Evolutionary conservation across 2,113 vertebrate species (phyloP).

Genomic region (Guaruba guarouba): DNA sequence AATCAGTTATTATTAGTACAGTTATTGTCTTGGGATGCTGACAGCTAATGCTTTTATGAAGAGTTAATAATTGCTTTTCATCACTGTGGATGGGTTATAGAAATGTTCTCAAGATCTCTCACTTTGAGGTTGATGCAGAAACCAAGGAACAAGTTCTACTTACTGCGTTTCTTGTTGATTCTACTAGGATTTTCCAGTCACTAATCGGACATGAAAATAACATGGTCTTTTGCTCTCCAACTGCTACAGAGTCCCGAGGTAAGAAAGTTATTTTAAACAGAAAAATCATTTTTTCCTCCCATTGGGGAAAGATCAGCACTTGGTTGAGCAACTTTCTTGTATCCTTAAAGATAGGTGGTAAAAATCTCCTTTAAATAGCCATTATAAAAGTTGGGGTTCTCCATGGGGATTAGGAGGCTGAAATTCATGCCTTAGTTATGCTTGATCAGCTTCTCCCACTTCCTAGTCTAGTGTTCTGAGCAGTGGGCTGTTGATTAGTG

Average conservation of each 20-base stretch:
- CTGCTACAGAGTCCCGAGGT: background rate
- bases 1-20: background rate
- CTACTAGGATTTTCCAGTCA: background rate
- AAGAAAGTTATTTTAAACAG: background rate
- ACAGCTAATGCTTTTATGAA: background rate
- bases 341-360: background rate
- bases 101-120: background rate
- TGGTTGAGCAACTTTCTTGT: background rate
- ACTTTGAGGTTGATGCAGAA: background rate
- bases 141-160: background rate
- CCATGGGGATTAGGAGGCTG: background rate
- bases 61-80: background rate
- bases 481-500: background rate
- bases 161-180: background rate
- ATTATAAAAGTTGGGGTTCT: background rate
- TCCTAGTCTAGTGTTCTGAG: background rate
- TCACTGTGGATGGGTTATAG: background rate
- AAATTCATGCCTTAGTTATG: background rate
- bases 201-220: background rate
- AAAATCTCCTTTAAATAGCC: background rate
- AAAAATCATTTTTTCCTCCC: background rate
- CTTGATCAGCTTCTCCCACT: background rate
- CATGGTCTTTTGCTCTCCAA: background rate
- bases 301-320: background rate
- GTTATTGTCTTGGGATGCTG: background rate